phyloP scores from a whole-genome alignment of 2,113 vertebrate genomes.

The Bufo bufo region DNA sequence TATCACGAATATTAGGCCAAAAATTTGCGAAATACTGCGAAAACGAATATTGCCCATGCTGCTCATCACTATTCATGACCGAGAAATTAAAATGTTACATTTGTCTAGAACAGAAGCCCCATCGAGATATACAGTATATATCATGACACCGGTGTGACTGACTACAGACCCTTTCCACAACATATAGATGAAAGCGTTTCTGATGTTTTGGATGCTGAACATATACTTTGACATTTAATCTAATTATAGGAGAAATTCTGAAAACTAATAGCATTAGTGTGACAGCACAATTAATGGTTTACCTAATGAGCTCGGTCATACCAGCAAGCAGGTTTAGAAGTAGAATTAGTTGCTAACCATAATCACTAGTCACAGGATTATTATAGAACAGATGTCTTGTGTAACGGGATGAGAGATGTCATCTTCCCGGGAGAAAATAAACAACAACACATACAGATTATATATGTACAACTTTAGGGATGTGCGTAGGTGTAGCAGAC shows the following conservation, averaged over 20 bases:
- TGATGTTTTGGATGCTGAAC: conserved; percentile 17
- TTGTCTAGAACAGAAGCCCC: too few relatives aligned
- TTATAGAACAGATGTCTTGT: conserved; percentile 2
- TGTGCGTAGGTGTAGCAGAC: not conserved
- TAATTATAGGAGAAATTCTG: conserved; percentile 49
- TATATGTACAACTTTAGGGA: not conserved
- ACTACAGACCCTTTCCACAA: not conserved
- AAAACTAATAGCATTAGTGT: conserved; percentile 44
- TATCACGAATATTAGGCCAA: too few relatives aligned
- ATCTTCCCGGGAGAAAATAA: not conserved
- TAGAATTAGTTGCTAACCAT: conserved; percentile 19
- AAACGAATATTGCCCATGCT: too few relatives aligned
- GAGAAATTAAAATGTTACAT: too few relatives aligned
- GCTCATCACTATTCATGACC: too few relatives aligned
- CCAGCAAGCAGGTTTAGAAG: conserved; percentile 22
- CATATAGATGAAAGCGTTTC: not conserved
- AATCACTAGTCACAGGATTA: conserved; percentile 24
- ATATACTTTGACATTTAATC: conserved; percentile 43
- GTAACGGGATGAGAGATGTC: not conserved
- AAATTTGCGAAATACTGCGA: too few relatives aligned
- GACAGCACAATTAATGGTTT: conserved; percentile 53
- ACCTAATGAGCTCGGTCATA: conserved; percentile 42
- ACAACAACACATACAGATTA: not conserved
- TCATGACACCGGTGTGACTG: not conserved
- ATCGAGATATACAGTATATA: too few relatives aligned